Evolutionary conservation across 2,888 invertebrate species (phyloP).

Genomic region (Drosophila paramelanica): DNA sequence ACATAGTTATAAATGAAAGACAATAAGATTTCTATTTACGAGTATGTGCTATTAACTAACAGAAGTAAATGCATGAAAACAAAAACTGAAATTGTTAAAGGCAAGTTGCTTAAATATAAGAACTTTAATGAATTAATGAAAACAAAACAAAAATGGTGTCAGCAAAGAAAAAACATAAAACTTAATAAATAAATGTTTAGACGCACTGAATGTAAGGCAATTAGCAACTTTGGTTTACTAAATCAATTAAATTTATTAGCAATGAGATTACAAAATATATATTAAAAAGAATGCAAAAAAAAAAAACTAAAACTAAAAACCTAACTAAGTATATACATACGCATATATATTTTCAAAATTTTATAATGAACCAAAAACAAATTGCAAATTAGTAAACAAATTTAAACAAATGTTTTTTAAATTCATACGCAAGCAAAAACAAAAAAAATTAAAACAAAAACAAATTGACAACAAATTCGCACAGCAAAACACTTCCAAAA

Average conservation of each 20-base stretch:
- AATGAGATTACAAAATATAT: constrained; percentile 59
- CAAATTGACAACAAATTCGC: constrained; percentile 79
- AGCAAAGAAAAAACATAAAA: constrained; percentile 31
- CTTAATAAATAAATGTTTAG: constrained; percentile 57
- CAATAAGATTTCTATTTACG: constrained; percentile 76
- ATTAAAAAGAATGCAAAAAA: constrained; percentile 19
- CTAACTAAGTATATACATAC: constrained; percentile 58
- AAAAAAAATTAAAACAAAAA: constrained; percentile 21
- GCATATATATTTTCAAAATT: constrained; percentile 75
- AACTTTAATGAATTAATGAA: constrained; percentile 12
- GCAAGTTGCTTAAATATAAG: constrained; percentile 44
- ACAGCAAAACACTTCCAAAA: constrained; percentile 83
- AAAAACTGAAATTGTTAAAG: constrained; percentile 53
- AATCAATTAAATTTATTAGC: constrained; percentile 75
- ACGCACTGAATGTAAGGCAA: constrained; percentile 61
- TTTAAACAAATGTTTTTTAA: constrained; percentile 70
- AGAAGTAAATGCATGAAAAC: constrained; percentile 16
- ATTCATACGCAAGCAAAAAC: constrained; percentile 68
- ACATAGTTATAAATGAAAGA: constrained; percentile 77
- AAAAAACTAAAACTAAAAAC: constrained; percentile 38
- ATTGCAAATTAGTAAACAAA: constrained; percentile 68
- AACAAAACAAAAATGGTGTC: constrained; percentile 38
- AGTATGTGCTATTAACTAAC: constrained; percentile 63
- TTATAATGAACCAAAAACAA: constrained; percentile 66
- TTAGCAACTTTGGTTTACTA: constrained; percentile 69